Evolutionary conservation across 1,140 invertebrate species (phyloP), one percentile per base, ranked within the genome.

Genomic region (Aphaenogaster ashmeadi): DNA sequence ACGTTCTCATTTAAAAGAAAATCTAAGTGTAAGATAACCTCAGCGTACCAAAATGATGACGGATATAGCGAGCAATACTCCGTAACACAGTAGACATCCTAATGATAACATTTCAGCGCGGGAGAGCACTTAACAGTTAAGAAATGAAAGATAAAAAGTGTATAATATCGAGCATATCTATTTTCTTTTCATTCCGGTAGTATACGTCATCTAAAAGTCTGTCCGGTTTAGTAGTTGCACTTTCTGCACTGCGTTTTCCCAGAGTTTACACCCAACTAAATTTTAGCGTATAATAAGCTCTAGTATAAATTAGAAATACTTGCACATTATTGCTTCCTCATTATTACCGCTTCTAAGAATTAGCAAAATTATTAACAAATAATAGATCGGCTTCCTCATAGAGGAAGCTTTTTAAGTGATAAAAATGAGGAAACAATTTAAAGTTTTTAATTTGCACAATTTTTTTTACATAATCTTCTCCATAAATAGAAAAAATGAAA

Each of bases 31-130:
- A 13, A 36, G 0, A 69, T 44, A 81, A 81, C 52, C 52, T 81
- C 4, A 27, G 8, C 52, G 11, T 83, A 83, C 80, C 80, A 84
- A 38, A 60, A 84, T 50, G 47, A 18, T 15, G 21, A 38, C 9
- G 13, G 50, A 36, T n/a, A 50, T 11, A 75, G 8, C 18, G 13
- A 84, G 27, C 21, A 18, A 18, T 41, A 75, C 13, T 36, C 69
- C 80, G 2, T 50, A 84, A 60, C 3, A 84, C 1, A 75, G 3
- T 13, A 75, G 5, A 75, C 18, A 84, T 74, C 8, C 41, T 60
- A 60, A 11, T 38, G 80, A 84, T 47, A 60, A 47, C 80, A 84
- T 84, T 38, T 74, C 33, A 33, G 27, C 15, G 21, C 11, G 0
- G 9, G 5, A 11, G 11, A 9, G 50, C 0, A 38, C 8, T 60